Base-by-base conservation (phyloP, 2,113 vertebrate genomes). In the Choloepus hoffmanni region DNA sequence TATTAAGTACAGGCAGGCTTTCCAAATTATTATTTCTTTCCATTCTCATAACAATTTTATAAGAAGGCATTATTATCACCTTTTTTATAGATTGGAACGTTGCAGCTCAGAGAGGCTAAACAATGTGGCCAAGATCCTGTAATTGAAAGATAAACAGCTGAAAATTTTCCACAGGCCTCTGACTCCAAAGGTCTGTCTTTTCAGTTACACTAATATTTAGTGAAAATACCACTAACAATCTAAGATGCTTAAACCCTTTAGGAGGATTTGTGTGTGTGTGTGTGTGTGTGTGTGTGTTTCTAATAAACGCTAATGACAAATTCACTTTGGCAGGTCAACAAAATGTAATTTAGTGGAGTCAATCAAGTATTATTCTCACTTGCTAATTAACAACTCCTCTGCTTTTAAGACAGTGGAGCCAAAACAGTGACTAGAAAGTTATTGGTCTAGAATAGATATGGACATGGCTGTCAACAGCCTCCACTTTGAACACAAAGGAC, bases 291-390 rank as follows among this genome's bases (percentile, higher is more conserved):
- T 74, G 26, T 63, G 2, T 50, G 18, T 92, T 72, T 82, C 78
- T 95, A 90, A 77, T 84, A 93, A 96, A 96, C 92, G 79, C 16
- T 89, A 93, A 95, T 81, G 89, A 95, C 70, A 97, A 93, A 93
- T 94, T 96, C 84, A 95, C 62, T 95, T 96, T 97, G 95, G 40
- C 76, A 94, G 92, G 85, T 93, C 88, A 96, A 97, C 85, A 97
- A 96, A 97, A 95, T 96, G 83, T 91, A 98, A 97, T 97, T 97
- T 95, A 94, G 91, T 92, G 77, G 74, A 96, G 84, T 94, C 92
- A 97, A 94, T 97, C 85, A 96, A 93, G 62, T 73, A 83, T 79
- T 89, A 83, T 87, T 95, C 68, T 21, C 86, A 89, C 68, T 96
- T 93, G 70, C 79, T 97, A 97, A 96, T 97, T 95, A 96, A 95